Evolutionary conservation across 37 sponge, comb jelly and placozoan species (phyloP), one percentile per base, ranked within the genome.

Genomic region (Tethya wilhelma): DNA sequence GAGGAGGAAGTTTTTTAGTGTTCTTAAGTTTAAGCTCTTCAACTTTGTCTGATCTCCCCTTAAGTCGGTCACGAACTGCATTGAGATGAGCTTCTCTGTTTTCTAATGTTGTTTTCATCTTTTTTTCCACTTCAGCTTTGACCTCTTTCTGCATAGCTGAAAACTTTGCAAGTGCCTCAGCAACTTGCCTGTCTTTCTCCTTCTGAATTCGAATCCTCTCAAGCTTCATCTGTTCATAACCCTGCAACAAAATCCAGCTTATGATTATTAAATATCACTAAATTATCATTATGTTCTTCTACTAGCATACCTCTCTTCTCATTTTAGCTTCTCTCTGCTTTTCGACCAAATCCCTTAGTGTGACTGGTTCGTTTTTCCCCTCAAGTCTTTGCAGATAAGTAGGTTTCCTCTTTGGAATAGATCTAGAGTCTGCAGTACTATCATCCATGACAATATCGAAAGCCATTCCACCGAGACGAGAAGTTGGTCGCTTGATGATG

Each of bases 151-250:
- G 43, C 78, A 77, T 77, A 3, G 64, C 33, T 23, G 64, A 7
- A 41, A 77, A 77, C 65, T 77, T 77, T 6, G 64, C 64, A 29
- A 77, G 65, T 6, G 78, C 64, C 38, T 77, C 78, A 12, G 44
- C 53, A 14, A 77, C 64, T 64, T 77, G 64, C 43, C 38, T 77
- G n/a, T 77, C 78, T 31, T 26, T 40, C 60, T 77, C 78, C 33
- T 62, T 31, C 46, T 77, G 44, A 25, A 65, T 65, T 23, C 46
- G 11, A 17, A 77, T 39, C 34, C 78, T 20, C 64, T 77, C 78
- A 12, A 77, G 33, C 30, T 36, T 4, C 45, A 29, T 77, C 65
- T 77, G 64, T 33, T 63, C 64, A 23, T 28, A 33, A 4, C 64
- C 78, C 78, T 77, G 41, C 2, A 32, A 33, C 17, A 42, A 26